These are phyloP conservation scores for Eubasilissa splendida DNA, from an alignment of 2,888 invertebrate genomes.

Conservation along the genomic window DNA sequence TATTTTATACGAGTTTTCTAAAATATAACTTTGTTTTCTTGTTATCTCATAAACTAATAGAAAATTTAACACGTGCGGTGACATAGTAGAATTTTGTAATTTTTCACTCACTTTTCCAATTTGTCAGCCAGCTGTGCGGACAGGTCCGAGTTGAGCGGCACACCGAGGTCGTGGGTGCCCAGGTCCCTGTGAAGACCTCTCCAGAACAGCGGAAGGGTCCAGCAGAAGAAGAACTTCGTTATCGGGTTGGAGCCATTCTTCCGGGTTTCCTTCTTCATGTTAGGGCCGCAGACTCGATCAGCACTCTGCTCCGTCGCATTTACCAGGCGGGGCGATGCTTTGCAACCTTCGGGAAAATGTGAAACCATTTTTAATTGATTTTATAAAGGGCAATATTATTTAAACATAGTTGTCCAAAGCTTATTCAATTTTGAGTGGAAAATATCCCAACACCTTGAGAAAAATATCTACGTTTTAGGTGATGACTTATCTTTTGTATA, in stretches of 20 bases:
- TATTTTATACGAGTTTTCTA: too few relatives aligned
- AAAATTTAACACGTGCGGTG: too few relatives aligned
- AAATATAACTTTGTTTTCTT: too few relatives aligned
- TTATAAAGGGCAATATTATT: too few relatives aligned
- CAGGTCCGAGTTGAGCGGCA: conserved; percentile 76
- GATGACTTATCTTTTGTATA: too few relatives aligned
- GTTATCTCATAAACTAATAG: too few relatives aligned
- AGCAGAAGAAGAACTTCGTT: conserved; percentile 68
- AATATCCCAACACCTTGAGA: too few relatives aligned
- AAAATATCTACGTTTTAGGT: too few relatives aligned
- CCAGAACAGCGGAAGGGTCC: conserved; percentile 69
- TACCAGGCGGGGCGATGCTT: not conserved
- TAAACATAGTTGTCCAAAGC: too few relatives aligned
- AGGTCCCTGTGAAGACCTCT: conserved; percentile 75
- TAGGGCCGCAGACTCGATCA: conserved; percentile 21
- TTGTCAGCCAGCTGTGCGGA: conserved; percentile 75
- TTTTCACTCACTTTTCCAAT: conserved; percentile 71
- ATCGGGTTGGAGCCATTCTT: conserved; percentile 61
- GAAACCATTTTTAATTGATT: too few relatives aligned
- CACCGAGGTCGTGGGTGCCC: conserved; percentile 78
- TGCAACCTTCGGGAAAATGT: not conserved
- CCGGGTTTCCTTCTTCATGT: conserved; percentile 31
- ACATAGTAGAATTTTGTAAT: too few relatives aligned
- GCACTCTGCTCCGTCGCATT: conserved; percentile 26
- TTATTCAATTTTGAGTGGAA: too few relatives aligned